A percentile compares a stretch with the other conserved stretches of the same genome.
Evolutionary conservation across 2,113 vertebrate species (phyloP).

Genomic region (Perca fluviatilis): DNA sequence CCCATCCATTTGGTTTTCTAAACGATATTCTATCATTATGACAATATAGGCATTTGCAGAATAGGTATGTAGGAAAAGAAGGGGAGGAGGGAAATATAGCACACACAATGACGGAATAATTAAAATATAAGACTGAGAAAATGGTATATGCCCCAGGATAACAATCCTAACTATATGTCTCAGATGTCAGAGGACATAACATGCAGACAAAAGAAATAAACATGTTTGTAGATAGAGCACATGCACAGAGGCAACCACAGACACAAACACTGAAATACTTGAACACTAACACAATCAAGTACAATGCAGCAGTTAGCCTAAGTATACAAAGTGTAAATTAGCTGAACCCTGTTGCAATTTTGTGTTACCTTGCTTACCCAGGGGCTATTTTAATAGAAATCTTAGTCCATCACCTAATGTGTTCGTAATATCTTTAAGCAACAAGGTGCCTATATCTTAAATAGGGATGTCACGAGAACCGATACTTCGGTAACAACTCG

Average conservation of each 20-base stretch:
- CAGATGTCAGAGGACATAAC: background rate
- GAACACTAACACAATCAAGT: conserved; percentile 1
- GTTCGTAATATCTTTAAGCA: conserved; percentile 59
- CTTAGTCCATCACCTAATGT: conserved; percentile 62
- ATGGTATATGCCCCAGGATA: conserved; percentile 16
- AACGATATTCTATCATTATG: too few relatives aligned
- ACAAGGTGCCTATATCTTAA: conserved; percentile 47
- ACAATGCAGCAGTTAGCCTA: background rate
- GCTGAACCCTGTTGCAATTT: conserved; percentile 46
- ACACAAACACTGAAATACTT: background rate
- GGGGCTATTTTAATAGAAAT: conserved; percentile 47
- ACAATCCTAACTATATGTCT: conserved; percentile 12
- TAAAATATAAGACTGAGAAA: background rate
- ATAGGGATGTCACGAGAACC: background rate
- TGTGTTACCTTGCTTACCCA: conserved; percentile 42
- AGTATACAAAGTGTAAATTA: conserved; percentile 25
- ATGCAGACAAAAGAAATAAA: background rate
- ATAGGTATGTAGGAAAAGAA: too few relatives aligned
- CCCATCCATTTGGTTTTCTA: too few relatives aligned
- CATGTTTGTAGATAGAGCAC: background rate
- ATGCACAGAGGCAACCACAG: conserved; percentile 4
- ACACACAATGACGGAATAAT: too few relatives aligned
- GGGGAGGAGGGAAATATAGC: too few relatives aligned
- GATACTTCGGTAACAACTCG: too few relatives aligned
- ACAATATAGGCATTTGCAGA: too few relatives aligned